Base-by-base conservation (phyloP, 1,140 invertebrate genomes). In the Drosophila nigrodunni region DNA sequence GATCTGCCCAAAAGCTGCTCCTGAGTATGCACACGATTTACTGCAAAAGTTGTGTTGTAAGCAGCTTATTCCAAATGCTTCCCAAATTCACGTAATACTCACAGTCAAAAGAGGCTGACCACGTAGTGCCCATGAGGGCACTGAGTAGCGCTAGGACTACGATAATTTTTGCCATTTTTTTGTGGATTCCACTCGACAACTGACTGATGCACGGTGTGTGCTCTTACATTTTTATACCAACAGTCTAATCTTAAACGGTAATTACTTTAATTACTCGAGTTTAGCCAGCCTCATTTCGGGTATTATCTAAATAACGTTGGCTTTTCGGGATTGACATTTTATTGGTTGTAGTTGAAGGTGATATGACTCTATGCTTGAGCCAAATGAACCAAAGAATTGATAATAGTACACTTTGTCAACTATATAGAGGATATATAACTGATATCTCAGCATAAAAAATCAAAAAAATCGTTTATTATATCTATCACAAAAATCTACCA, bases 201-300 rank as follows among this genome's bases (percentile, higher is more conserved):
- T 70, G 58, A 46, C 50, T 37, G 3, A 8, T 1, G 0, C 9
- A 0, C 25, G 34, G 30, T 3, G 2, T 9, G 5, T 35, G 10
- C 11, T 44, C 44, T 10, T 30, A 39, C 11, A 43, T 70, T 57
- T 75, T 75, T 75, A 75, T 73, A 67, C 41, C 10, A 21, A 6
- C 52, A n/a, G 11, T 49, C 34, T 74, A 69, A 74, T 74, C 72
- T 74, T 25, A 62, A 62, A 49, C 62, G 34, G 30, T 59, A 60
- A 46, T 73, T 54, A 60, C 30, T 25, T 18, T 34, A 49, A 41
- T 71, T 39, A 47, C 10, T 7, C 7, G 7, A 6, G 15, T 59
- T 54, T 46, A 54, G 37, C 7, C 50, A 55, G 41, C n/a, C 41
- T 35, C 58, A 70, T 57, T 74, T 74, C 34, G 49, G 9, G 61